A percentile compares a stretch with the other conserved stretches of the same genome.
Conservation (phyloP, 2,113 vertebrate species). For the Colius striatus region DNA sequence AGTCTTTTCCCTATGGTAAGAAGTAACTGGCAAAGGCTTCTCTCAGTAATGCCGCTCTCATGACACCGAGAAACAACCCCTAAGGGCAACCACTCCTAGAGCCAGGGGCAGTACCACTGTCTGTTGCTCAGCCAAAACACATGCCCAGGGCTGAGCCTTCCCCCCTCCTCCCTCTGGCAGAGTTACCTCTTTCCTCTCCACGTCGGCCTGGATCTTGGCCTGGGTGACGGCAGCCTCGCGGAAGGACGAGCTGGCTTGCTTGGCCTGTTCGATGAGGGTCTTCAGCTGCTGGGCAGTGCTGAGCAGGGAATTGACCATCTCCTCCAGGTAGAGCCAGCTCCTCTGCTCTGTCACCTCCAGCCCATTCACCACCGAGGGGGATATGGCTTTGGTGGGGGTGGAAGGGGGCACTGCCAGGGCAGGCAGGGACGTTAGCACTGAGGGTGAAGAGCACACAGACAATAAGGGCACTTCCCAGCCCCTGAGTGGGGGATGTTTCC, state of each 20-base stretch:
- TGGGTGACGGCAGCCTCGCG: constrained; percentile 63
- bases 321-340: constrained; percentile 93
- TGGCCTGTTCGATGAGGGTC: constrained; percentile 90
- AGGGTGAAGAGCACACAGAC: accelerated
- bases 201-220: constrained; percentile 77
- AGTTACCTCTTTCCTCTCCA: constrained; percentile 88
- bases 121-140: not conserved
- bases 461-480: not conserved
- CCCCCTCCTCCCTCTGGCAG: not conserved
- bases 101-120: not conserved
- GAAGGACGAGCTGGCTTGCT: constrained; percentile 82
- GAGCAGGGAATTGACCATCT: constrained; percentile 90
- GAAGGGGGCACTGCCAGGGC: constrained; percentile 86
- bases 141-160: not conserved
- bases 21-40: not conserved
- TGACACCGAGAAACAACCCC: not conserved
- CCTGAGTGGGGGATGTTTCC: accelerated
- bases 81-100: not conserved
- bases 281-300: constrained; percentile 94
- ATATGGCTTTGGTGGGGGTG: constrained; percentile 82
- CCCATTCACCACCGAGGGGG: constrained; percentile 72
- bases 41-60: not conserved
- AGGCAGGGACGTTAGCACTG: constrained; percentile 89
- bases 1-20: not conserved
- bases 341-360: constrained; percentile 85